phyloP scores from a whole-genome alignment of 2,797 vertebrate genomes.

The Pipistrellus nathusii region DNA sequence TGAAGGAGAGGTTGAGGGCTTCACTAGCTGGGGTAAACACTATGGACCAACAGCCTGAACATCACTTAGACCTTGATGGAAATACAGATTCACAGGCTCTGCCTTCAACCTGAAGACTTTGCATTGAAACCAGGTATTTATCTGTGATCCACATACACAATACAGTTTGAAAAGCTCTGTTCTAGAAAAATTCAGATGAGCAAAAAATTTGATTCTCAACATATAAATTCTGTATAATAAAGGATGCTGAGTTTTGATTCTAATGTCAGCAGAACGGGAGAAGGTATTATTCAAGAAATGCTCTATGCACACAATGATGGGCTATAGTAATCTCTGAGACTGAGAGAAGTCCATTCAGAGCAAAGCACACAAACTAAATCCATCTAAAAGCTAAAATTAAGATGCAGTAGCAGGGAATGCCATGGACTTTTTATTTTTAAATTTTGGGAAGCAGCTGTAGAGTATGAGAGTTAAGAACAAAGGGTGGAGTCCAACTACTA shows the following conservation, averaged over 20 bases:
- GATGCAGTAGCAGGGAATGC: background rate
- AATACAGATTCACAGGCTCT: too few relatives aligned
- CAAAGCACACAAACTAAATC: background rate
- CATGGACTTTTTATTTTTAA: too few relatives aligned
- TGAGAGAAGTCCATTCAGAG: background rate
- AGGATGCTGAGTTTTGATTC: background rate
- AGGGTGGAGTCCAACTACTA: background rate
- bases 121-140: background rate
- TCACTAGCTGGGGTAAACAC: accelerated
- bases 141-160: background rate
- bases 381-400: background rate
- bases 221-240: background rate
- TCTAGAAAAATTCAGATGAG: background rate
- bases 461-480: background rate
- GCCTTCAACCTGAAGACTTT: background rate
- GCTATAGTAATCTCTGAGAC: background rate
- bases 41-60: background rate
- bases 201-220: background rate
- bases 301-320: too few relatives aligned
- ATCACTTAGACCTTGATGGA: background rate
- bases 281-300: background rate
- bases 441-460: background rate
- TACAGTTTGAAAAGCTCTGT: background rate
- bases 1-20: background rate
- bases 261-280: background rate